Conservation (phyloP, 2,888 invertebrate species). For the Nesidiocoris tenuis region DNA sequence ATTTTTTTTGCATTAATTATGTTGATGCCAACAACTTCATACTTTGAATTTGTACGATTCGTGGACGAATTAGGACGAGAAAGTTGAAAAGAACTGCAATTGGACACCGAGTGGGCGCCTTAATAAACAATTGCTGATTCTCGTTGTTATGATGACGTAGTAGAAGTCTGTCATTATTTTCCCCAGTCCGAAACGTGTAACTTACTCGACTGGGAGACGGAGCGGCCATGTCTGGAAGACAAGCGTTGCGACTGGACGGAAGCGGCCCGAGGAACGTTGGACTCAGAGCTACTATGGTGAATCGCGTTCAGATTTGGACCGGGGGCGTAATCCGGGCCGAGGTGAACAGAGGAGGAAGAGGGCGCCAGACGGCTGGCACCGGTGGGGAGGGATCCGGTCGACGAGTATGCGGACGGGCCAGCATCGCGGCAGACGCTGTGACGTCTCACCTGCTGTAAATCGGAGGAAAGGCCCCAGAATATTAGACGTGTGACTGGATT, state of each 20-base stretch:
- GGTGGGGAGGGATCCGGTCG: background rate
- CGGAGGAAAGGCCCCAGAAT: too few relatives aligned
- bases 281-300: slow-evolving; percentile 59
- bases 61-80: too few relatives aligned
- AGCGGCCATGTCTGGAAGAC: slow-evolving; percentile 20
- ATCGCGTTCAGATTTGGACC: slow-evolving; percentile 56
- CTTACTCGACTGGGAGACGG: slow-evolving; percentile 37
- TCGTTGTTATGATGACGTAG: too few relatives aligned
- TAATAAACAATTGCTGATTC: too few relatives aligned
- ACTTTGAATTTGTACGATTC: too few relatives aligned
- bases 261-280: slow-evolving; percentile 53
- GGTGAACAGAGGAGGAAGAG: background rate
- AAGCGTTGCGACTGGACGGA: slow-evolving; percentile 19
- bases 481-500: too few relatives aligned
- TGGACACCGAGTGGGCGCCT: too few relatives aligned
- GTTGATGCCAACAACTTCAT: too few relatives aligned
- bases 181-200: too few relatives aligned
- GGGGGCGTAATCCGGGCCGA: slow-evolving; percentile 33
- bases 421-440: slow-evolving; percentile 29
- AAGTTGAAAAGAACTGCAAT: too few relatives aligned
- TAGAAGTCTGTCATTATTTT: too few relatives aligned
- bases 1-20: too few relatives aligned
- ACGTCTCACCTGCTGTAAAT: slow-evolving; percentile 6
- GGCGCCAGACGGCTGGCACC: background rate
- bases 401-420: slow-evolving; percentile 10